These are phyloP conservation scores for Adelognathus sp. DNA, from an alignment of 2,888 invertebrate species.

Conservation along the genomic window DNA sequence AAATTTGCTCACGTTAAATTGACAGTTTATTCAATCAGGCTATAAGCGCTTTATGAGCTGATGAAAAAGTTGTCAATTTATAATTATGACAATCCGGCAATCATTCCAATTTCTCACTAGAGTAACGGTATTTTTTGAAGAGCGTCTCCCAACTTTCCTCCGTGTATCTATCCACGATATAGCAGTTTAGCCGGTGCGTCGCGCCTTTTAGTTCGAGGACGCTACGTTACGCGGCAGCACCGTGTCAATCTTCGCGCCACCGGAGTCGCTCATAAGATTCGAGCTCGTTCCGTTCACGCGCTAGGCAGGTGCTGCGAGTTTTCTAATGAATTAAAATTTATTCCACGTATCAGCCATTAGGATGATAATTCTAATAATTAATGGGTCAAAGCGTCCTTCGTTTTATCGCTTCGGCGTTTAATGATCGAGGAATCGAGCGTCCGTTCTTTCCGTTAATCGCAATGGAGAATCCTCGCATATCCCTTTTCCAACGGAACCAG, in stretches of 20 bases:
- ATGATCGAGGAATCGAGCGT: background rate
- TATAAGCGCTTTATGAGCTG: no score
- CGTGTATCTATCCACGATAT: background rate
- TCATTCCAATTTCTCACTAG: no score
- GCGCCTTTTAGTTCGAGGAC: background rate
- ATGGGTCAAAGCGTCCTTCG: background rate
- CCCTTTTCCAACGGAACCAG: background rate
- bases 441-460: background rate
- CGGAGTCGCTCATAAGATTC: background rate
- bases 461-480: background rate
- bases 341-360: background rate
- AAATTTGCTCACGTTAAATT: no score
- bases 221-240: slow-evolving; percentile 1
- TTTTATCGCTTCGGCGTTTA: background rate
- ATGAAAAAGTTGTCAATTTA: no score
- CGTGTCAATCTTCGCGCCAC: background rate
- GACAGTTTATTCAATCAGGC: no score
- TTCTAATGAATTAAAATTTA: background rate
- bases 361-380: background rate
- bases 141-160: no score
- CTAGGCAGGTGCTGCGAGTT: background rate
- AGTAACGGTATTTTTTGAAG: no score
- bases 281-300: background rate
- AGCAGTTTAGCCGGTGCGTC: background rate
- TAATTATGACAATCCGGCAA: no score